Evolutionary conservation across 2,113 vertebrate genomes (phyloP).

Genomic region (Cathartes aura): DNA sequence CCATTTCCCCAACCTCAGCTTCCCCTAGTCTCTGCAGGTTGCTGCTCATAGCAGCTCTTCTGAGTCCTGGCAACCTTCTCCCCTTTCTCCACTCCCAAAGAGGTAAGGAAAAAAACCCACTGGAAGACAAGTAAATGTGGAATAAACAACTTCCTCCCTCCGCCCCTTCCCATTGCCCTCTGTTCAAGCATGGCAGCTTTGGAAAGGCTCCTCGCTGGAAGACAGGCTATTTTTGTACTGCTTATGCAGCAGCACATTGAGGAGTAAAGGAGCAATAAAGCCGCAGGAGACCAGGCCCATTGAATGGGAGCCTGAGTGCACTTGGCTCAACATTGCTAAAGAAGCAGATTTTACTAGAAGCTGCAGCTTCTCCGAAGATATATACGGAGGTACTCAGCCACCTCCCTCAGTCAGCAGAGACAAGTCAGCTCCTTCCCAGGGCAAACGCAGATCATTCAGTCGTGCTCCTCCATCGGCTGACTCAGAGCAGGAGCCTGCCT

Average conservation of each 20-base stretch:
- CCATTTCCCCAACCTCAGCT: neutral
- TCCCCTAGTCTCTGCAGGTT: neutral
- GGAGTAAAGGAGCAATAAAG: neutral
- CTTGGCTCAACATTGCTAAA: neutral
- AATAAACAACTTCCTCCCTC: neutral
- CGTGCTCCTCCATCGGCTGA: neutral
- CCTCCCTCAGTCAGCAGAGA: neutral
- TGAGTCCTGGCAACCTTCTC: neutral
- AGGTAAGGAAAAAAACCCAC: neutral
- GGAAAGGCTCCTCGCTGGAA: neutral
- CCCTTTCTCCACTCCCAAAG: neutral
- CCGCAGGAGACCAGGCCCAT: neutral
- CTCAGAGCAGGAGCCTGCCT: neutral
- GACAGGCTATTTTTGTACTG: neutral
- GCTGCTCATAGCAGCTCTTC: neutral
- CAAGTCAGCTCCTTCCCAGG: neutral
- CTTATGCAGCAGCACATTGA: neutral
- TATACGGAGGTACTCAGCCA: rapidly evolving
- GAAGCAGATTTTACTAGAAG: neutral
- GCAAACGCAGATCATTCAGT: neutral
- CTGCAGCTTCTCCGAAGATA: neutral
- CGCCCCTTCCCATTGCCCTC: neutral
- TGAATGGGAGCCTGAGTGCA: neutral
- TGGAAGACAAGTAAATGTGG: neutral
- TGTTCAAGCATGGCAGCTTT: neutral